Evolutionary conservation across 2,797 vertebrate genomes (phyloP).

Genomic region (Numenius phaeopus): DNA sequence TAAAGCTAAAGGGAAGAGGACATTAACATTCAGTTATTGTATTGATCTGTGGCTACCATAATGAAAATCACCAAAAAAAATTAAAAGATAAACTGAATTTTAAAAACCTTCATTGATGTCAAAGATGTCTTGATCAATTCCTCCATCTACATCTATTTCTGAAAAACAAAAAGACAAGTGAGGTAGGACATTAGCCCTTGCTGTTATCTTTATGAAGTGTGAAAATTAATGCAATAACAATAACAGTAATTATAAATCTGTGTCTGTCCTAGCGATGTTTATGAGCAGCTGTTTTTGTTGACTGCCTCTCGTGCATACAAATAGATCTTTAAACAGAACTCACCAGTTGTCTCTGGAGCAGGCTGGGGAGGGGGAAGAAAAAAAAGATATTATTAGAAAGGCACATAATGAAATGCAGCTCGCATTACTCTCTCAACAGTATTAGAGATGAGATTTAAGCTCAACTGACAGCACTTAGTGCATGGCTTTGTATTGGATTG

Average conservation of each 20-base stretch:
- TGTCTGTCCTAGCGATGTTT: constrained; percentile 24
- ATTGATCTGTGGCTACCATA: background rate
- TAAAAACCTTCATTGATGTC: constrained; percentile 92
- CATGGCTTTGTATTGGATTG: background rate
- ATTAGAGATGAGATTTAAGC: background rate
- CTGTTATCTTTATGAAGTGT: constrained; percentile 65
- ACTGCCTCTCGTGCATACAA: constrained; percentile 25
- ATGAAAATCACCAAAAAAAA: background rate
- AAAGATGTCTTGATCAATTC: constrained; percentile 88
- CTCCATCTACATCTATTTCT: constrained; percentile 88
- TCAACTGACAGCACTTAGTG: background rate
- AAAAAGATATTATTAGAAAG: constrained; percentile 67
- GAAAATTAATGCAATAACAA: constrained; percentile 65
- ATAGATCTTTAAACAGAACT: constrained; percentile 72
- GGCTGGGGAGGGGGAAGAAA: constrained; percentile 68
- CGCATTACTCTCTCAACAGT: background rate
- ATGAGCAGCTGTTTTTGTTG: constrained; percentile 60
- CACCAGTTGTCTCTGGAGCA: constrained; percentile 74
- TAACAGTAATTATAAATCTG: constrained; percentile 69
- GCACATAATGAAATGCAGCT: constrained; percentile 37
- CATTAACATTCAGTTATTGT: background rate
- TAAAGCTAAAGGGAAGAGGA: constrained; percentile 78
- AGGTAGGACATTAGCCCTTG: constrained; percentile 46
- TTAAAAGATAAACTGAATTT: background rate
- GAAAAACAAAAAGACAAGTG: constrained; percentile 63